These are phyloP conservation scores for Corythoichthys intestinalis DNA, from an alignment of 2,113 vertebrate species.

Conservation along the genomic window DNA sequence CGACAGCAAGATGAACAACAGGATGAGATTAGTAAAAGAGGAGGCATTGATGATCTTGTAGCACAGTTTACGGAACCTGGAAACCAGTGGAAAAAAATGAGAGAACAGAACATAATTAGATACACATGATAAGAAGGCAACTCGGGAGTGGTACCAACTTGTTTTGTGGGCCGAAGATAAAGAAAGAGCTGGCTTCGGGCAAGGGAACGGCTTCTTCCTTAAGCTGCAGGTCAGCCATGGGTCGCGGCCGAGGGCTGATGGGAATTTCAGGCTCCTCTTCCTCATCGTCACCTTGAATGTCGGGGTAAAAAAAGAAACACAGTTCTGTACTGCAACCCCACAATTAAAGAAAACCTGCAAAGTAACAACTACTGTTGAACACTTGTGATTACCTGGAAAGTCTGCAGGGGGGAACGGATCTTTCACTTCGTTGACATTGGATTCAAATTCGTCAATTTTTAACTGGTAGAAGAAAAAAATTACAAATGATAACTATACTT, in stretches of 20 bases:
- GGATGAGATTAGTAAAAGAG: conserved; percentile 97
- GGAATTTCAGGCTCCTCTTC: conserved; percentile 95
- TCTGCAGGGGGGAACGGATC: conserved; percentile 96
- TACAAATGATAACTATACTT: neutral
- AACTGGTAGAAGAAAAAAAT: conserved; percentile 70
- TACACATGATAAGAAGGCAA: neutral
- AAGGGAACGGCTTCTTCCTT: conserved; percentile 96
- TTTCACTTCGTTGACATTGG: conserved; percentile 96
- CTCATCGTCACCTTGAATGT: conserved; percentile 85
- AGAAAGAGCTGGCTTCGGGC: conserved; percentile 94
- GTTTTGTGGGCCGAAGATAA: conserved; percentile 94
- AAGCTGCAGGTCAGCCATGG: conserved; percentile 91
- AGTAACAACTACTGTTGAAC: no score
- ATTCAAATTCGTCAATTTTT: conserved; percentile 97
- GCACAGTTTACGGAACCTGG: conserved; percentile 88
- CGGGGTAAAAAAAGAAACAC: neutral
- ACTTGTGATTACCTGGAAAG: conserved; percentile 84
- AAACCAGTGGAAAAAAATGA: neutral
- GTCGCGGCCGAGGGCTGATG: conserved; percentile 87
- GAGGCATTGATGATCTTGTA: conserved; percentile 93
- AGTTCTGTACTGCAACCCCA: no score
- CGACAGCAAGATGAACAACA: conserved; percentile 96
- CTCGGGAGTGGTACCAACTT: conserved; percentile 70
- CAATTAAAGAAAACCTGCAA: no score
- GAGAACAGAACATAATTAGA: neutral